Evolutionary conservation across 2,113 vertebrate genomes (phyloP), one percentile per base, ranked within the genome.

Genomic region (Campylomormyrus numenius): DNA sequence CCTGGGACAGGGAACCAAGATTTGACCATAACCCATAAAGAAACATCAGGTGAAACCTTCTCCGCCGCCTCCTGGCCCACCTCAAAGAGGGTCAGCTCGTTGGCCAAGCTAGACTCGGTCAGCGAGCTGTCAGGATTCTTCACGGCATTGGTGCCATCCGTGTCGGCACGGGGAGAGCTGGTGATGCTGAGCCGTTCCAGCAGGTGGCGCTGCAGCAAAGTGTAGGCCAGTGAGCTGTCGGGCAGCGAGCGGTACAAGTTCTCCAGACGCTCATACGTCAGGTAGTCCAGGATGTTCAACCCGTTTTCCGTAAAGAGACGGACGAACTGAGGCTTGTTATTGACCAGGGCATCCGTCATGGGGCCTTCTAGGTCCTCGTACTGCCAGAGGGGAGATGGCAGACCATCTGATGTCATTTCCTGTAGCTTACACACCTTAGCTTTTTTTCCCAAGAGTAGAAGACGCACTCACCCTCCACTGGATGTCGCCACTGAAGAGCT

Each of bases 401-500:
- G 35, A 13, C 62, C n/a, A 70, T 31, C 62, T 31, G n/a, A 70
- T 70, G 62, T 80, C 35, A 80, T 19, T 80, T 42, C 35, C 35
- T 42, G 15, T 35, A 35, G 35, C 27, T 27, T 27, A 74, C 3
- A 3, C 15, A 15, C 74, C 13, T 17, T 42, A 5, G 0, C n/a
- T 4, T 6, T 80, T 42, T 42, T 39, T 21, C 35, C 35, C 13
- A 5, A 39, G 74, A 80, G 7, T 46, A 89, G 42, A 46, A 88
- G 31, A 46, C 0, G 15, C 88, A 88, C 92, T 91, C 89, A 97
- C 97, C 96, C 93, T 93, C 97, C 97, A 98, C 0, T 95, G 93
- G 77, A 97, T 96, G 92, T 96, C 95, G n/a, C 97, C 96, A 3
- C 96, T 96, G 92, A 98, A 97, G 80, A 98, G 95, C 92, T 98